Percentiles rank a stretch among this genome's conserved stretches.
Conservation (phyloP, 2,888 invertebrate genomes). For the Bibio marci region DNA sequence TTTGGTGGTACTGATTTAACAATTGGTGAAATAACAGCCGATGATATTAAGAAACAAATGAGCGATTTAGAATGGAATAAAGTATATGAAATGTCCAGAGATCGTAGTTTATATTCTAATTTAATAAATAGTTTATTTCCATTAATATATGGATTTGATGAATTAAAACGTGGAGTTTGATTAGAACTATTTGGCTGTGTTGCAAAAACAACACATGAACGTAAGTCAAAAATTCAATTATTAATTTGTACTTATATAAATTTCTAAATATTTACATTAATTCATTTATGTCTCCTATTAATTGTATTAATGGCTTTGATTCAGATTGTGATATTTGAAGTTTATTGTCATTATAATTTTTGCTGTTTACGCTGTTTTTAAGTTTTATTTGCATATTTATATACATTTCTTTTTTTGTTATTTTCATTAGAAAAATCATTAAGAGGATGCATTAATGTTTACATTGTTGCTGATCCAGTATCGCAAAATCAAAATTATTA, state of each 20-base stretch:
- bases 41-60: constrained; percentile 88
- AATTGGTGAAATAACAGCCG: constrained; percentile 78
- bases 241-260: constrained; percentile 6
- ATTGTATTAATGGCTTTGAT: too few relatives aligned
- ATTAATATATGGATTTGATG: constrained; percentile 91
- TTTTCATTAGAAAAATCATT: constrained; percentile 57
- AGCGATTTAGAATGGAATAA: constrained; percentile 86
- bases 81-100: constrained; percentile 92
- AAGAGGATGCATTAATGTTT: constrained; percentile 93
- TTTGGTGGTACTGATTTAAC: constrained; percentile 74
- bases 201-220: constrained; percentile 80
- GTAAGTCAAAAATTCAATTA: constrained; percentile 20
- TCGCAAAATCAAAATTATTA: constrained; percentile 93
- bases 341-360: constrained; percentile 3
- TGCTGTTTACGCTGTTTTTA: not conserved
- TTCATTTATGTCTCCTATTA: too few relatives aligned
- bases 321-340: too few relatives aligned
- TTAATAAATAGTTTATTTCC: constrained; percentile 86
- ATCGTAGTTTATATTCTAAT: constrained; percentile 77
- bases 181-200: constrained; percentile 97
- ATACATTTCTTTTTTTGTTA: too few relatives aligned
- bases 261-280: too few relatives aligned
- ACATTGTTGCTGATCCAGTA: constrained; percentile 97
- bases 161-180: constrained; percentile 81
- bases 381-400: too few relatives aligned